These are phyloP conservation scores for Elysia chlorotica DNA, from an alignment of 1,140 invertebrate species.

Conservation along the genomic window DNA sequence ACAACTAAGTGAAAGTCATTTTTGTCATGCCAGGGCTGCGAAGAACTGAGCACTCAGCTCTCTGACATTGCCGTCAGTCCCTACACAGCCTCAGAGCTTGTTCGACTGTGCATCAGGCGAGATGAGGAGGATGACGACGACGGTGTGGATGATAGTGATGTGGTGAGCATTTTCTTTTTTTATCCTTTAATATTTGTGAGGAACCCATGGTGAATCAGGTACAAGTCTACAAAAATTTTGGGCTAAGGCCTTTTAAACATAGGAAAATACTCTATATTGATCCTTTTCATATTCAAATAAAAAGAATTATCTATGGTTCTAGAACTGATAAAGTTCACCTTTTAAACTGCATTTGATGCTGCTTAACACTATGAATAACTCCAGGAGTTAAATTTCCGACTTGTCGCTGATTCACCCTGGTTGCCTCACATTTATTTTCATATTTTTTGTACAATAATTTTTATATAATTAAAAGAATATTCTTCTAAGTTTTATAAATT, in stretches of 20 bases:
- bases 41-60: constrained; percentile 48
- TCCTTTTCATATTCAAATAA: too few species aligned
- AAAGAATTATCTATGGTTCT: neutral
- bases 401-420: too few species aligned
- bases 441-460: too few species aligned
- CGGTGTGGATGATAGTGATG: constrained; percentile 44
- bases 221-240: too few species aligned
- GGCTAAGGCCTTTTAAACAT: too few species aligned
- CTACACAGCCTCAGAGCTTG: constrained; percentile 53
- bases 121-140: constrained; percentile 42
- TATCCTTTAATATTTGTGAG: neutral
- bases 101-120: constrained; percentile 50
- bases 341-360: neutral
- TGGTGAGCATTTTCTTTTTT: constrained; percentile 34
- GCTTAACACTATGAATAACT: too few species aligned
- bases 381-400: too few species aligned
- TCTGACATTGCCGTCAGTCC: constrained; percentile 53
- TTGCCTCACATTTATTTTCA: too few species aligned
- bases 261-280: too few species aligned
- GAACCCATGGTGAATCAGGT: neutral
- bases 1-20: neutral
- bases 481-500: too few species aligned
- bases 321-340: too few species aligned
- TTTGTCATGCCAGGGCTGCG: constrained; percentile 44
- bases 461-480: too few species aligned